Conservation (phyloP, 2,113 vertebrate species). For the Ochotona princeps region DNA sequence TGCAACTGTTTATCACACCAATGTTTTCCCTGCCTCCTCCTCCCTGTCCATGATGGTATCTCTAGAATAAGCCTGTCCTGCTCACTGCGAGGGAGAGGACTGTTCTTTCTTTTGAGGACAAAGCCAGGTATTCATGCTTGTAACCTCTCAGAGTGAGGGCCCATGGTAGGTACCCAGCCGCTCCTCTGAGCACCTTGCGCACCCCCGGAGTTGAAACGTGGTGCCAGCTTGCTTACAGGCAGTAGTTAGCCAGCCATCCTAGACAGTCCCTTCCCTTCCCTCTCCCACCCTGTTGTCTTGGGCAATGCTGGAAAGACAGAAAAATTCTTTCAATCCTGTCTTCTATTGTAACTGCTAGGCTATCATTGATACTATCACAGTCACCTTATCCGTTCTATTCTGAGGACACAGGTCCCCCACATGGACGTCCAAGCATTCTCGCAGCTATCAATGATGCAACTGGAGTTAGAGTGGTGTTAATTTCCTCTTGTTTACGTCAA, state of each 20-base stretch:
- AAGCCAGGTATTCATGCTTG: background rate
- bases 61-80: background rate
- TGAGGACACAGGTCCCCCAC: background rate
- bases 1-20: background rate
- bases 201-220: background rate
- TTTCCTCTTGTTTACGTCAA: background rate
- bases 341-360: background rate
- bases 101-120: background rate
- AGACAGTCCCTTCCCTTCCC: background rate
- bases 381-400: background rate
- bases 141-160: background rate
- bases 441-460: background rate
- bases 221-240: background rate
- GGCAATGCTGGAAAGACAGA: background rate
- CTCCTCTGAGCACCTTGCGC: background rate
- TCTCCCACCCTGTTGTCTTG: too few relatives aligned
- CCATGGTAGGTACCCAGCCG: background rate
- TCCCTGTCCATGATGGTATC: background rate
- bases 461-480: background rate
- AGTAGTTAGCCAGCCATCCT: background rate
- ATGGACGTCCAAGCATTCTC: background rate
- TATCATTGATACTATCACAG: background rate
- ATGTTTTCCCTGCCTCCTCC: background rate
- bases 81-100: rapidly evolving
- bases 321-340: background rate